Evolutionary conservation across 2,888 invertebrate genomes (phyloP), one percentile per base, ranked within the genome.

Genomic region (Saturnia japonica): DNA sequence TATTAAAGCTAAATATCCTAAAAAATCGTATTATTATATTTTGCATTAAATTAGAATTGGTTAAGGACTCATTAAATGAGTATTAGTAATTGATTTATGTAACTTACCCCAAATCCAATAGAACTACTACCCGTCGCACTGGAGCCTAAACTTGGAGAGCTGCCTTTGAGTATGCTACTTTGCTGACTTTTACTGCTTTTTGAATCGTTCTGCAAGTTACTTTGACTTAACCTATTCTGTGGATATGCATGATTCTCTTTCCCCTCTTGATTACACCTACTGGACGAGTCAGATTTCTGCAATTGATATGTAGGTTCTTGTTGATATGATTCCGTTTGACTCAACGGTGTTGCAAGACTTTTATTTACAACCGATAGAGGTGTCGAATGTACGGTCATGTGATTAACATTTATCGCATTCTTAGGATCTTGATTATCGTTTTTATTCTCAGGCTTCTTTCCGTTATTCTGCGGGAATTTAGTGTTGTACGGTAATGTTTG

Each of bases 401-500:
- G 94, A 78, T 94, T 94, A 4, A 94, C 87, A 73, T 90, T 91
- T n/a, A 88, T 83, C 62, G 87, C 87, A 77, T 88, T 90, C 78
- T 90, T 91, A 74, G 91, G 89, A 72, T 93, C 90, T 80, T 92
- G 92, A 75, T 78, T 88, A 74, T 75, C 86, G 81, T 93, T 94
- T 22, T 88, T 86, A 74, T 93, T 89, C 80, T 93, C 92, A 14
- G 87, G 80, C 84, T 93, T 93, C 81, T 93, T 93, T 57, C 89
- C 90, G 71, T 90, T 91, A 70, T 92, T 87, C 89, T 96, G 96
- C 92, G 96, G 96, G 87, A 97, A 97, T 90, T 97, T 98, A 54
- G 97, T 97, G 86, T 96, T 98, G 91, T 97, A 97, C 79, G 98
- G 98, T 90, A 98, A 94, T 43, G 98, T 98, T 94, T 98, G 98